phyloP scores from a whole-genome alignment of 1,140 invertebrate species.

The Ceratina australensis region DNA sequence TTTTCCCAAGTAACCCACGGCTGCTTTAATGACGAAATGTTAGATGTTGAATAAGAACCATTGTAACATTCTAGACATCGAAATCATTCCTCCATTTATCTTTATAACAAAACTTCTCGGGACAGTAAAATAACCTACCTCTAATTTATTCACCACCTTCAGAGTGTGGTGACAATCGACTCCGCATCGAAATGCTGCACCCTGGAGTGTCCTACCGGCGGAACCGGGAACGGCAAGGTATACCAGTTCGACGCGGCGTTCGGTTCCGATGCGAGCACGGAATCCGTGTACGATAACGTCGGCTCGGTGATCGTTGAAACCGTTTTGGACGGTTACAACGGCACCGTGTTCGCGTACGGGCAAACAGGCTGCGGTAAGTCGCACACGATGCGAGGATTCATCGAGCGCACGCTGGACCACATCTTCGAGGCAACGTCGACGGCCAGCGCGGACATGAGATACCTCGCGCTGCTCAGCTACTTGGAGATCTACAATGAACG shows the following conservation, averaged over 20 bases:
- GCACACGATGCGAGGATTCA: slow-evolving; percentile 91
- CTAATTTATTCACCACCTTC: slow-evolving; percentile 9
- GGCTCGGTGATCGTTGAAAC: slow-evolving; percentile 82
- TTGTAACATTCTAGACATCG: too few species aligned
- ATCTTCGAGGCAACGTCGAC: slow-evolving; percentile 95
- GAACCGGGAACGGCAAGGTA: slow-evolving; percentile 66
- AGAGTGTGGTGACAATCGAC: slow-evolving; percentile 89
- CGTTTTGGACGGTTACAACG: slow-evolving; percentile 92
- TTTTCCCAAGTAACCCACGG: too few species aligned
- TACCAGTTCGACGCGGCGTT: slow-evolving; percentile 78
- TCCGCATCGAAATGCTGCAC: slow-evolving; percentile 86
- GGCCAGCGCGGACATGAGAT: slow-evolving; percentile 87
- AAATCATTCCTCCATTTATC: too few species aligned
- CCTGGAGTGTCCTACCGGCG: slow-evolving; percentile 82
- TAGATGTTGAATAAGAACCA: too few species aligned
- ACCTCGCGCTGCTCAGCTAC: slow-evolving; percentile 93
- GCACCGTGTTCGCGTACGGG: slow-evolving; percentile 93
- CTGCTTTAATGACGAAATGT: too few species aligned
- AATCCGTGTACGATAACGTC: slow-evolving; percentile 75
- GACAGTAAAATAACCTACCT: too few species aligned
- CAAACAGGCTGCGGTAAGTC: slow-evolving; percentile 93
- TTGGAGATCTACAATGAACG: slow-evolving; percentile 97
- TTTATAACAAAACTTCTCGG: too few species aligned
- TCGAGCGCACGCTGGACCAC: slow-evolving; percentile 93
- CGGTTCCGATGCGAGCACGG: slow-evolving; percentile 68